Conservation (phyloP, 2,113 vertebrate species). For the Bos indicus region DNA sequence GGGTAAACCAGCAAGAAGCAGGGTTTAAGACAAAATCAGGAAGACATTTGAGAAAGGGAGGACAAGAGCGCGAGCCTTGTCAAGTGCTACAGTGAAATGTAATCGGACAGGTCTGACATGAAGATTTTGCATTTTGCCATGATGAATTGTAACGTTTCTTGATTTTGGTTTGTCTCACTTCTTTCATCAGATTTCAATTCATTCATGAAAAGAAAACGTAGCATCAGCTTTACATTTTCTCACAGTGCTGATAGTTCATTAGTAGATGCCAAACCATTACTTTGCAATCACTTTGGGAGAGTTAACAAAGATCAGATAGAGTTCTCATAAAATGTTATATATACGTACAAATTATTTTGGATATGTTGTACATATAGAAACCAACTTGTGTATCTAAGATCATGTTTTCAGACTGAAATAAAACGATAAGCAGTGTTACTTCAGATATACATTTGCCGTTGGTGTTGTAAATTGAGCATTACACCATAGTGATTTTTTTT, state of each 20-base stretch:
- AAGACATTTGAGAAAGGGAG: background rate
- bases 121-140: background rate
- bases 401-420: background rate
- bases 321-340: background rate
- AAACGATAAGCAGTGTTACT: background rate
- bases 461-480: background rate
- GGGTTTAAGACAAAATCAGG: background rate
- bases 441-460: background rate
- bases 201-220: background rate
- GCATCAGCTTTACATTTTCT: background rate
- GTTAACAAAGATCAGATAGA: background rate
- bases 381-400: background rate
- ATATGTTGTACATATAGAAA: background rate
- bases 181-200: background rate
- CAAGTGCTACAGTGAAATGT: fast-evolving
- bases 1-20: background rate
- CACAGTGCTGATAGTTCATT: background rate
- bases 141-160: background rate
- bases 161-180: background rate
- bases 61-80: background rate
- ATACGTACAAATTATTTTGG: background rate
- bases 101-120: background rate
- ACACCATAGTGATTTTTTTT: conserved; percentile 34
- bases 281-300: background rate
- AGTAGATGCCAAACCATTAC: background rate